Base-by-base conservation (phyloP, 2,888 invertebrate genomes). In the Rhagonycha lutea region DNA sequence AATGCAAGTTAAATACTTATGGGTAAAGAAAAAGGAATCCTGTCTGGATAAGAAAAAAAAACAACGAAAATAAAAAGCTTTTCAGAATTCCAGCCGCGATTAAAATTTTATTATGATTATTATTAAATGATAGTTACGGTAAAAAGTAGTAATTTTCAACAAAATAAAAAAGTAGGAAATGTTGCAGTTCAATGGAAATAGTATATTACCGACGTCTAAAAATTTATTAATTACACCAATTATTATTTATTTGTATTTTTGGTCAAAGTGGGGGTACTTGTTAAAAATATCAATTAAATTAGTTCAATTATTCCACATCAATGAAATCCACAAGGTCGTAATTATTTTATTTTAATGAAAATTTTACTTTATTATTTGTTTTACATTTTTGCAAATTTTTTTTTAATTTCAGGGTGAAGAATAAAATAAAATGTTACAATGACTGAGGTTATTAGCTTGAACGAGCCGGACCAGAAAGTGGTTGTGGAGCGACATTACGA, bases 391-490 rank as follows among this genome's bases (percentile, higher is more conserved):
- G 3, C n/a, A 32, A 32, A 29, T 68, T 68, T 29, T n/a, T n/a
- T 68, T 68, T 32, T 1, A 47, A 24, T 65, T 61, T 23, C 63
- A 68, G 68, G 28, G 14, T 68, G 14, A 28, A 26, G 10, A 68
- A 29, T 28, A 68, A 63, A 69, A 69, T 18, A 73, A 24, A 26
- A 77, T 77, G 77, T 60, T n/a, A 70, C 65, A 14, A 88, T 88
- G 88, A 87, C 88, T 75, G 87, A 88, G 85, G 86, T 86, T 60
- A 86, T 85, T 24, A 83, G 84, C 80, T 81, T 86, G 72, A 74
- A 72, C 2, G 89, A 89, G 87, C 89, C 90, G 86, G 90, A 91
- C 87, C 91, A 91, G 88, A 88, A 90, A 84, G 87, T 88, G 62
- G 84, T 88, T 4, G 84, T 87, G 5, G 88, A 88, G 26, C 84